Evolutionary conservation across 2,113 vertebrate genomes (phyloP).

Genomic region (zebrafish (Danio rerio)): GRCz12tu NC_133180.1:1988001-1988500

Average conservation of each 20-base stretch:
- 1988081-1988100: too few species aligned
- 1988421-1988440: background rate
- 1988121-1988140: background rate
- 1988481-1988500: too few species aligned
- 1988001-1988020: too few species aligned
- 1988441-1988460: too few species aligned
- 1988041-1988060: too few species aligned
- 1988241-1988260: background rate
- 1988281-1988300: background rate
- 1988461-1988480: too few species aligned
- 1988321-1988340: background rate
- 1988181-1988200: background rate
- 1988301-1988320: background rate
- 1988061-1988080: too few species aligned
- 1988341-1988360: background rate
- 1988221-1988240: background rate
- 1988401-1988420: background rate
- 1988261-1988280: background rate
- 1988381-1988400: background rate
- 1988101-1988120: too few species aligned
- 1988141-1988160: background rate
- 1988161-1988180: background rate
- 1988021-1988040: too few species aligned
- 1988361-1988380: background rate
- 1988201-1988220: background rate